phyloP scores from a whole-genome alignment of 2,888 invertebrate genomes.

The Drosophila infuscata region DNA sequence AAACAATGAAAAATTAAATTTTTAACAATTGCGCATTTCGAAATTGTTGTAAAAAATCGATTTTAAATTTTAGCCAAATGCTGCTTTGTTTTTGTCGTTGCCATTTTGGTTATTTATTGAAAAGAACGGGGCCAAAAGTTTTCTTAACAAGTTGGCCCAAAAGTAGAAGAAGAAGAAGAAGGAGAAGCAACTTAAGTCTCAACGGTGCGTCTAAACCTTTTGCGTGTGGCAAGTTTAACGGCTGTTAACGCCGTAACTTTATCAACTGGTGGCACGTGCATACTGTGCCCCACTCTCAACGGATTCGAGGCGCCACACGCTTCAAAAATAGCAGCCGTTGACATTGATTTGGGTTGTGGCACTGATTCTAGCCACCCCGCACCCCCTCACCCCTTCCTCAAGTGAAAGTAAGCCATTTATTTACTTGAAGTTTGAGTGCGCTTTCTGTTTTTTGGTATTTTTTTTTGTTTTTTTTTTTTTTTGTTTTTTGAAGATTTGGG shows the following conservation, averaged over 20 bases:
- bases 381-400: not conserved
- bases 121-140: slow-evolving; percentile 46
- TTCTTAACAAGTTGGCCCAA: slow-evolving; percentile 31
- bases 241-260: slow-evolving; percentile 75
- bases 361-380: not conserved
- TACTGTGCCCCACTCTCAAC: slow-evolving; percentile 8
- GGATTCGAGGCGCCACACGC: slow-evolving; percentile 14
- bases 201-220: slow-evolving; percentile 67
- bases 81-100: slow-evolving; percentile 28
- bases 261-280: slow-evolving; percentile 68
- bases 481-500: slow-evolving; percentile 9
- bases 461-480: not conserved
- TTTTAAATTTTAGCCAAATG: not conserved
- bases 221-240: slow-evolving; percentile 68
- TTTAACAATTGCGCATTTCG: not conserved
- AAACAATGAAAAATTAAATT: not conserved
- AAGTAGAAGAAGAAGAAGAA: not conserved
- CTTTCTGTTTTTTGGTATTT: slow-evolving; percentile 6
- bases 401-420: slow-evolving; percentile 76
- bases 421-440: slow-evolving; percentile 66
- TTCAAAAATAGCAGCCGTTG: slow-evolving; percentile 49
- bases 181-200: slow-evolving; percentile 38
- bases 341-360: slow-evolving; percentile 75
- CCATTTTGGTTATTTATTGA: slow-evolving; percentile 71
- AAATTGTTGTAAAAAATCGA: not conserved